Conservation (phyloP, 1,140 invertebrate species). For the Macrocentrus cingulum region DNA sequence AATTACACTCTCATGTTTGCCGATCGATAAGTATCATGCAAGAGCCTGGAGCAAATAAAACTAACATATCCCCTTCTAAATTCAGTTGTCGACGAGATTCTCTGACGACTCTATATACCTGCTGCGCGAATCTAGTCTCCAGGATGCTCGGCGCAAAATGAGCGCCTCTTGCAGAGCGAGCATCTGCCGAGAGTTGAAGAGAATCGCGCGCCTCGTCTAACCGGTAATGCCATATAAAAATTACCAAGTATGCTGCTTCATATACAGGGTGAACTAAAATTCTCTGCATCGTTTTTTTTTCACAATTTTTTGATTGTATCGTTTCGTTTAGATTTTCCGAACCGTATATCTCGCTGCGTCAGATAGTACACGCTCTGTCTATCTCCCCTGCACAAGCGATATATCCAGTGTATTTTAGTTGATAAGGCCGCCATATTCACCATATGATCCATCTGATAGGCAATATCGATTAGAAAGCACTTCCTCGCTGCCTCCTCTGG, state of each 20-base stretch:
- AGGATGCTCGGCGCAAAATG: too few relatives aligned
- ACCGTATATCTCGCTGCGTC: not conserved
- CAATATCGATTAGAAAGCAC: conserved; percentile 31
- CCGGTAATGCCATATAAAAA: conserved; percentile 48
- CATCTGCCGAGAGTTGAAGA: conserved; percentile 38
- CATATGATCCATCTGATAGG: conserved; percentile 30
- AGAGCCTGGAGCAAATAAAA: too few relatives aligned
- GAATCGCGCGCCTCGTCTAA: conserved; percentile 45
- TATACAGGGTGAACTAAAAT: conserved; percentile 9
- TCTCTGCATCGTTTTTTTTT: not conserved
- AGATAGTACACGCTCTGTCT: not conserved
- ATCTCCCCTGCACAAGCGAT: not conserved
- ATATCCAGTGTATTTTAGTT: conserved; percentile 18
- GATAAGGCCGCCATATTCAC: conserved; percentile 26
- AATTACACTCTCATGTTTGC: too few relatives aligned
- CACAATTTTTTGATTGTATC: not conserved
- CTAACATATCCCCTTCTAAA: too few relatives aligned
- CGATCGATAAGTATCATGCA: too few relatives aligned
- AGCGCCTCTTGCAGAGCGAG: conserved; percentile 29
- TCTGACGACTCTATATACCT: too few relatives aligned
- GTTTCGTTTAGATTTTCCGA: not conserved
- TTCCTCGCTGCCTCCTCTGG: conserved; percentile 11
- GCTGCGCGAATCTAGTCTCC: not conserved
- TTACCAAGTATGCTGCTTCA: conserved; percentile 45
- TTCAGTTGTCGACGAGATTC: too few relatives aligned